A percentile compares a stretch with the other conserved stretches of the same genome.
These are phyloP conservation scores for Sinocyclocheilus rhinocerous DNA, from an alignment of 2,113 vertebrate species.

Conservation along the genomic window DNA sequence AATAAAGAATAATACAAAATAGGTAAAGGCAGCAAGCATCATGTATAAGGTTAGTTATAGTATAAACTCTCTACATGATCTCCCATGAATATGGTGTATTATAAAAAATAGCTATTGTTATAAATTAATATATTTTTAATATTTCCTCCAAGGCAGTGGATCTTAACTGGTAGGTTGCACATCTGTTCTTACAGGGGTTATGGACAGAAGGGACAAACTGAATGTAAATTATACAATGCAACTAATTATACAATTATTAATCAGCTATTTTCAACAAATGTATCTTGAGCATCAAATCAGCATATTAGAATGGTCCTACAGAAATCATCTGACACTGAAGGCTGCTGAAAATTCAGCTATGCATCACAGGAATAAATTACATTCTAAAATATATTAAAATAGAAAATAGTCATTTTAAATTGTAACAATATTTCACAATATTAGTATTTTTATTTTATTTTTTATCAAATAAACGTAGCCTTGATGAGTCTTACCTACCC, in stretches of 20 bases:
- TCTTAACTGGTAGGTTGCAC: not conserved
- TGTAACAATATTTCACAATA: not conserved
- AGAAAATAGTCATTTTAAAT: not conserved
- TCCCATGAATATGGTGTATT: not conserved
- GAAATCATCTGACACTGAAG: too few relatives aligned
- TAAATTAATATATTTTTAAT: not conserved
- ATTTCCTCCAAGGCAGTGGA: not conserved
- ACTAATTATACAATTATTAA: not conserved
- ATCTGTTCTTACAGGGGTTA: not conserved
- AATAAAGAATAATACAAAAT: constrained; percentile 31
- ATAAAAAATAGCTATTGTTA: not conserved
- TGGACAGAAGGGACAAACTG: not conserved
- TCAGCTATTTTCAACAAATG: too few relatives aligned
- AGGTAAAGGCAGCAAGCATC: constrained; percentile 67
- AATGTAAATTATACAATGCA: not conserved
- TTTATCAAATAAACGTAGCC: not conserved
- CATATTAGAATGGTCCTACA: too few relatives aligned
- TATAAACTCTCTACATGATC: not conserved
- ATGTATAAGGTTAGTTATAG: constrained; percentile 60
- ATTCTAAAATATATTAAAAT: too few relatives aligned
- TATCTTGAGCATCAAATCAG: too few relatives aligned
- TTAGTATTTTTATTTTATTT: not conserved
- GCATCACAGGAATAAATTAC: too few relatives aligned
- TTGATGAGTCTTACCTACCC: not conserved
- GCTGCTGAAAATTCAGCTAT: too few relatives aligned